phyloP scores from a whole-genome alignment of 1,140 invertebrate genomes.

The Drosophila kohkoa region DNA sequence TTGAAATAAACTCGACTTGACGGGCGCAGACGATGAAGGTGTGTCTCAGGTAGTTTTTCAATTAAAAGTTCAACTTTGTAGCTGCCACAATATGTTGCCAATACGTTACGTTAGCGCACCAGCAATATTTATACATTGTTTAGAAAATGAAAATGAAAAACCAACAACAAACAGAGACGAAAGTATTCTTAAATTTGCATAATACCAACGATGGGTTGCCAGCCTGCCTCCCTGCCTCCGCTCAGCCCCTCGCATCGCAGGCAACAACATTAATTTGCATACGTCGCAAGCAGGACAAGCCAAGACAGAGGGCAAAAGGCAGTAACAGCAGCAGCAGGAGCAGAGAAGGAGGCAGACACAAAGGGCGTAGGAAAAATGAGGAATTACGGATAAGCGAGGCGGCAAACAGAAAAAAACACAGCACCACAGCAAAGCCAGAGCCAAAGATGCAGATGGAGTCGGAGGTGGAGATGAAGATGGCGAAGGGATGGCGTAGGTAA shows the following conservation, averaged over 20 bases:
- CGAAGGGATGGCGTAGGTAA: slow-evolving; percentile 32
- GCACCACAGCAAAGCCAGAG: slow-evolving; percentile 22
- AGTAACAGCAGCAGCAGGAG: neutral
- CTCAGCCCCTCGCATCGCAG: slow-evolving; percentile 1
- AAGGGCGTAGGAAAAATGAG: slow-evolving; percentile 46
- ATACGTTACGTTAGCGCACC: slow-evolving; percentile 11
- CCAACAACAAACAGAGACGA: slow-evolving; percentile 45
- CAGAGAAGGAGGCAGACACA: slow-evolving; percentile 22
- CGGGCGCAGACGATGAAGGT: neutral
- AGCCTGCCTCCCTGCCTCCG: neutral
- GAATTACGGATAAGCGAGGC: slow-evolving; percentile 44
- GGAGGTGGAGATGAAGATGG: neutral
- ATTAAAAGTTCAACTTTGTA: slow-evolving; percentile 56
- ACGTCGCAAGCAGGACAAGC: slow-evolving; percentile 19
- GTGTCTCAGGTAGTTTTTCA: slow-evolving; percentile 53
- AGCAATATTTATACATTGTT: slow-evolving; percentile 34
- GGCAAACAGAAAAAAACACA: slow-evolving; percentile 21
- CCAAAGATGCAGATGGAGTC: slow-evolving; percentile 14
- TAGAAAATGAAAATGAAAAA: slow-evolving; percentile 58
- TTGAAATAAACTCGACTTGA: slow-evolving; percentile 20
- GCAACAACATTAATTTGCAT: slow-evolving; percentile 56
- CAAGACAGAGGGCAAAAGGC: neutral
- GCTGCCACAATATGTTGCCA: slow-evolving; percentile 26
- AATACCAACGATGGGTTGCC: slow-evolving; percentile 30
- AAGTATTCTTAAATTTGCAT: slow-evolving; percentile 47